These are phyloP conservation scores for Lucilia cuprina DNA, from an alignment of 1,140 invertebrate species.

Conservation along the genomic window DNA sequence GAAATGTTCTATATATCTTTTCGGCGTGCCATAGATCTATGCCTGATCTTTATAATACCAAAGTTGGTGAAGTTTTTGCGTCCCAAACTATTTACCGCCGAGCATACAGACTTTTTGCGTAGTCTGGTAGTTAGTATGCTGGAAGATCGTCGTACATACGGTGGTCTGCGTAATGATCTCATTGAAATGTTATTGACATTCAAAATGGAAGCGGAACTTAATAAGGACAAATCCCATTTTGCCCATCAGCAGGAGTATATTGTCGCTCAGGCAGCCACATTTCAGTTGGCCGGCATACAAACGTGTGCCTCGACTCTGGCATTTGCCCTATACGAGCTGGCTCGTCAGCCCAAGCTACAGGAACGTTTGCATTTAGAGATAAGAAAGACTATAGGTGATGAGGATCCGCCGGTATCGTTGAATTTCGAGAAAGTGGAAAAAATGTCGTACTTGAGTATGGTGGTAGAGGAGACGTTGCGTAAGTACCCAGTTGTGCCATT, in stretches of 20 bases:
- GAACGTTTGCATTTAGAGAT: conserved; percentile 72
- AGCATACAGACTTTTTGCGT: conserved; percentile 56
- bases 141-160: conserved; percentile 54
- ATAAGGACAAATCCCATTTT: conserved; percentile 56
- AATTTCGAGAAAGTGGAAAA: conserved; percentile 49
- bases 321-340: conserved; percentile 73
- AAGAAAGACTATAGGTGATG: conserved; percentile 58
- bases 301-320: conserved; percentile 76
- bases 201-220: conserved; percentile 57
- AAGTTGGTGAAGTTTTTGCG: conserved; percentile 50
- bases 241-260: conserved; percentile 63
- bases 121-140: conserved; percentile 60
- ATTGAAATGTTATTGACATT: conserved; percentile 64
- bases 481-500: conserved; percentile 56
- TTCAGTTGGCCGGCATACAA: conserved; percentile 79
- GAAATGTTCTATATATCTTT: conserved; percentile 67
- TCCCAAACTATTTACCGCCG: conserved; percentile 49
- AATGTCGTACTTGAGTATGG: conserved; percentile 71
- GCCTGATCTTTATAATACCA: conserved; percentile 64
- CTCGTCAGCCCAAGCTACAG: conserved; percentile 74
- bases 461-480: conserved; percentile 64
- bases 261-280: conserved; percentile 73
- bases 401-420: conserved; percentile 44
- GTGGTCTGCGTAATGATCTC: conserved; percentile 62
- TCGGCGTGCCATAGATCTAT: conserved; percentile 65